A percentile compares a stretch with the other conserved stretches of the same genome.
These are phyloP conservation scores for Nerophis lumbriciformis DNA, from an alignment of 2,113 vertebrate genomes.

Conservation along the genomic window DNA sequence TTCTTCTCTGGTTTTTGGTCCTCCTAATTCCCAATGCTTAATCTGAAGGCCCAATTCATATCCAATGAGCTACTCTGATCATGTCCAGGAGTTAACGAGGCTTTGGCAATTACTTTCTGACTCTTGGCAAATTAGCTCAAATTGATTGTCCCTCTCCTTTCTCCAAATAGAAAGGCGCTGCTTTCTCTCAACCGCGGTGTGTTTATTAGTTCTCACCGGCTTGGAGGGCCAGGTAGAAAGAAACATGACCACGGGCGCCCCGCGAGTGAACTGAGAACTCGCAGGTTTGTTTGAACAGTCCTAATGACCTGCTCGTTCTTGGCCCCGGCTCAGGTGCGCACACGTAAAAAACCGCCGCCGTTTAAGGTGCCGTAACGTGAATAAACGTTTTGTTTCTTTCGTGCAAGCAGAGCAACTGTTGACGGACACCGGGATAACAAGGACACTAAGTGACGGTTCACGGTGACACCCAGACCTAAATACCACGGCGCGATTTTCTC, in stretches of 20 bases:
- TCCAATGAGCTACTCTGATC: conserved; percentile 8
- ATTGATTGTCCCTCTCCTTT: conserved; percentile 32
- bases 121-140: conserved; percentile 29
- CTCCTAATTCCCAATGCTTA: neutral
- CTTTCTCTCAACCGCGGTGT: conserved; percentile 35
- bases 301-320: conserved; percentile 65
- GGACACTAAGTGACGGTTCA: conserved; percentile 41
- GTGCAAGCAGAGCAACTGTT: conserved; percentile 32
- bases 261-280: conserved; percentile 22
- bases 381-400: conserved; percentile 50
- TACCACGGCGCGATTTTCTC: neutral
- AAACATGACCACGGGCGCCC: conserved; percentile 3
- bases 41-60: conserved; percentile 14
- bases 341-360: conserved; percentile 40
- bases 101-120: conserved; percentile 29
- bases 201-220: conserved; percentile 42
- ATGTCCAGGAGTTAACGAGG: neutral
- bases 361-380: conserved; percentile 32
- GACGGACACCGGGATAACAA: conserved; percentile 45
- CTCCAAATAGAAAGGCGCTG: conserved; percentile 29
- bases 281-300: conserved; percentile 63
- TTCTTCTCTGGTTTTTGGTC: no score
- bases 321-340: conserved; percentile 36
- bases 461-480: conserved; percentile 32
- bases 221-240: conserved; percentile 19